Evolutionary conservation across 2,113 vertebrate genomes (phyloP).

Genomic region (Coptodon rendalli): DNA sequence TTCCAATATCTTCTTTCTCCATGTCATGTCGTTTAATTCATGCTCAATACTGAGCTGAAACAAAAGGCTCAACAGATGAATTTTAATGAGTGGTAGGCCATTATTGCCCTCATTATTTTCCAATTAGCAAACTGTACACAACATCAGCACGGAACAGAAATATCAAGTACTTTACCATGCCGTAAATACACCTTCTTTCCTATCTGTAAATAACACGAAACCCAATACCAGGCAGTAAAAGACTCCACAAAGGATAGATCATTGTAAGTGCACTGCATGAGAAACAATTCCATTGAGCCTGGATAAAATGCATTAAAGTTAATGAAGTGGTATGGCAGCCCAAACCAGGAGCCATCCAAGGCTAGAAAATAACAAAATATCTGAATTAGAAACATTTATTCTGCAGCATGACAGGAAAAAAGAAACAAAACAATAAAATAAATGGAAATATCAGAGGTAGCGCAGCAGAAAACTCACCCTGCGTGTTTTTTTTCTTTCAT

Average conservation of each 20-base stretch:
- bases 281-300: conserved; percentile 12
- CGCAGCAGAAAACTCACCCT: not conserved
- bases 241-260: conserved; percentile 16
- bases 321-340: conserved; percentile 3
- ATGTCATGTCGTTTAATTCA: conserved; percentile 28
- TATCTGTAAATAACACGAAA: conserved; percentile 58
- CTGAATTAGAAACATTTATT: conserved; percentile 4
- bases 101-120: conserved; percentile 71
- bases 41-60: conserved; percentile 4
- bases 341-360: not conserved
- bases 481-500: conserved; percentile 5
- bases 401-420: not conserved
- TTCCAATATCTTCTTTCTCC: conserved; percentile 35
- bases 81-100: conserved; percentile 63
- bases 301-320: conserved; percentile 26
- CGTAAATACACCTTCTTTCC: conserved; percentile 30
- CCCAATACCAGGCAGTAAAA: conserved; percentile 12
- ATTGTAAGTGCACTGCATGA: conserved; percentile 6
- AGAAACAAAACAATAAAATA: not conserved
- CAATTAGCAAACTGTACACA: conserved; percentile 61
- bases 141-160: conserved; percentile 33
- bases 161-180: conserved; percentile 2
- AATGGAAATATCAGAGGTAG: not conserved
- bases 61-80: conserved; percentile 41
- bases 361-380: not conserved